phyloP scores from a whole-genome alignment of 1,140 invertebrate genomes.

The Drosophila pallidifrons region DNA sequence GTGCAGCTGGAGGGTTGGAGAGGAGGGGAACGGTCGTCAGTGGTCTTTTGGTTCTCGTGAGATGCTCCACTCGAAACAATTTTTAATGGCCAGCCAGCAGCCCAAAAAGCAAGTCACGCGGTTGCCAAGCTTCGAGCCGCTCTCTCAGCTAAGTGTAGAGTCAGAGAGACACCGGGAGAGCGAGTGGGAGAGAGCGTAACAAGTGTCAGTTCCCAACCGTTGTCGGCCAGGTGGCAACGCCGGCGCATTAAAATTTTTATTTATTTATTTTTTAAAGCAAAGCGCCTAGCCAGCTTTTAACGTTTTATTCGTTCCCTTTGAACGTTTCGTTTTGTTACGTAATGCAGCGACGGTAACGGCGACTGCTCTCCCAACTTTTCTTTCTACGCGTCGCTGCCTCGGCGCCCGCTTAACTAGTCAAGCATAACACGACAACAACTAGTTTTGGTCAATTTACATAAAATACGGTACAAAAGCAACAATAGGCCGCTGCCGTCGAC shows the following conservation, averaged over 20 bases:
- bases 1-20: slow-evolving; percentile 21
- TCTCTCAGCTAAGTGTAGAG: slow-evolving; percentile 7
- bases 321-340: slow-evolving; percentile 63
- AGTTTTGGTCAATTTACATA: slow-evolving; percentile 77
- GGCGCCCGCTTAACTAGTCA: slow-evolving; percentile 73
- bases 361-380: slow-evolving; percentile 27
- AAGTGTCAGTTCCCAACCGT: slow-evolving; percentile 35
- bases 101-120: slow-evolving; percentile 64
- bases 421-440: slow-evolving; percentile 59
- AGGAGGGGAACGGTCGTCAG: no score
- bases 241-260: slow-evolving; percentile 34
- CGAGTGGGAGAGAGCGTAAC: slow-evolving; percentile 47
- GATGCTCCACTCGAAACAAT: slow-evolving; percentile 46
- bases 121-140: slow-evolving; percentile 31
- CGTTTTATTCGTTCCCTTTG: slow-evolving; percentile 40
- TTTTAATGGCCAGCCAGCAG: slow-evolving; percentile 46
- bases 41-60: slow-evolving; percentile 30
- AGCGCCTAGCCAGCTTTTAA: slow-evolving; percentile 32
- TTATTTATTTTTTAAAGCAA: slow-evolving; percentile 48
- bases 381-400: slow-evolving; percentile 55
- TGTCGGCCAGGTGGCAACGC: slow-evolving; percentile 62
- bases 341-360: slow-evolving; percentile 35
- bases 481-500: slow-evolving; percentile 13
- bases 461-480: slow-evolving; percentile 64
- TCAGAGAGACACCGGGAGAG: slow-evolving; percentile 7